Conservation (phyloP, 2,113 vertebrate genomes). For the Ammodramus savannarum region DNA sequence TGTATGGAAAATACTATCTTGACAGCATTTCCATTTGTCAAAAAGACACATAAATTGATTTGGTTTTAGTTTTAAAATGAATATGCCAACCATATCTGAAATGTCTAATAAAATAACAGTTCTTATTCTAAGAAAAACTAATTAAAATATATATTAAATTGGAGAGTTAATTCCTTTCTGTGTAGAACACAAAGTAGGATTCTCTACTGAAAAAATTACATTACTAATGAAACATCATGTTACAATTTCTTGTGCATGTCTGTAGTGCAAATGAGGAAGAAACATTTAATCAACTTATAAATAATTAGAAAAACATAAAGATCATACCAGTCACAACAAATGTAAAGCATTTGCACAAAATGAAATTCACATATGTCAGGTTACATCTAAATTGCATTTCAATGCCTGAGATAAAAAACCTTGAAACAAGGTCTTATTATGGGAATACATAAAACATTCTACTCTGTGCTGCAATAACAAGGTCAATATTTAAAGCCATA, state of each 20-base stretch:
- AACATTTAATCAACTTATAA: neutral
- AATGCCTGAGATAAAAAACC: neutral
- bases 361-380: neutral
- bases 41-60: neutral
- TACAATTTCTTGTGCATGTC: neutral
- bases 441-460: neutral
- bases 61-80: neutral
- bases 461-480: neutral
- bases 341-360: neutral
- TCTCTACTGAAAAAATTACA: neutral
- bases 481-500: neutral
- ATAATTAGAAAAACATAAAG: neutral
- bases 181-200: neutral
- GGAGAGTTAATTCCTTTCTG: fast-evolving
- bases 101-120: neutral
- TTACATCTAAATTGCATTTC: neutral
- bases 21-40: neutral
- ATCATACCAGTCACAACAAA: neutral
- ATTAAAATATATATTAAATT: neutral
- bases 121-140: neutral
- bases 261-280: neutral
- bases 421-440: neutral
- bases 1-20: neutral
- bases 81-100: neutral
- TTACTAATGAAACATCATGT: neutral